Conservation (phyloP, 2,888 invertebrate species). For the Mamestra brassicae region DNA sequence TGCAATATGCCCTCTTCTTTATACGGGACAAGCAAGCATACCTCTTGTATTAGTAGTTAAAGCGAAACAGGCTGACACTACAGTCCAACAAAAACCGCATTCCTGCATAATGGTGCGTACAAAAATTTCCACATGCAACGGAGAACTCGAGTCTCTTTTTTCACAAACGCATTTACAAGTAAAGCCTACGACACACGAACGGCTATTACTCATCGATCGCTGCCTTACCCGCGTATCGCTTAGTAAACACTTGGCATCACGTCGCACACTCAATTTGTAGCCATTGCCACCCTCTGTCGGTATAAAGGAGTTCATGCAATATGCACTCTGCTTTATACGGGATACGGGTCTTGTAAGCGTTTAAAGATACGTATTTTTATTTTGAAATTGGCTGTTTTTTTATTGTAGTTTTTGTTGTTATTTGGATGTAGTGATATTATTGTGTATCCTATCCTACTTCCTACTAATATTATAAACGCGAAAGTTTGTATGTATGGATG, state of each 20-base stretch:
- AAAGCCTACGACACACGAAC: constrained; percentile 61
- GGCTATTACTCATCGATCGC: constrained; percentile 68
- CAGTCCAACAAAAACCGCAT: too few relatives aligned
- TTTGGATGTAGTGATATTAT: not conserved
- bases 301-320: constrained; percentile 72
- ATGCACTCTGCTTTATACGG: constrained; percentile 67
- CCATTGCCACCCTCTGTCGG: constrained; percentile 73
- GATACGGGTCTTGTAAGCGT: constrained; percentile 45
- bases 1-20: constrained; percentile 69
- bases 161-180: constrained; percentile 28
- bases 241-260: constrained; percentile 76
- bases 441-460: not conserved
- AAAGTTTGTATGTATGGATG: too few relatives aligned
- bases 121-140: too few relatives aligned
- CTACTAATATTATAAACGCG: too few relatives aligned
- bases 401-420: not conserved
- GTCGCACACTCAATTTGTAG: constrained; percentile 79
- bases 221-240: constrained; percentile 71
- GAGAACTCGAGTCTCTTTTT: not conserved
- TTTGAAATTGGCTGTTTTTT: constrained; percentile 50
- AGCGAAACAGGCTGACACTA: too few relatives aligned
- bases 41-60: too few relatives aligned
- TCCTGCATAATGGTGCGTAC: too few relatives aligned
- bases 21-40: constrained; percentile 46
- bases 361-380: constrained; percentile 45